phyloP scores from a whole-genome alignment of 2,797 vertebrate genomes.

The Eremophila alpestris region DNA sequence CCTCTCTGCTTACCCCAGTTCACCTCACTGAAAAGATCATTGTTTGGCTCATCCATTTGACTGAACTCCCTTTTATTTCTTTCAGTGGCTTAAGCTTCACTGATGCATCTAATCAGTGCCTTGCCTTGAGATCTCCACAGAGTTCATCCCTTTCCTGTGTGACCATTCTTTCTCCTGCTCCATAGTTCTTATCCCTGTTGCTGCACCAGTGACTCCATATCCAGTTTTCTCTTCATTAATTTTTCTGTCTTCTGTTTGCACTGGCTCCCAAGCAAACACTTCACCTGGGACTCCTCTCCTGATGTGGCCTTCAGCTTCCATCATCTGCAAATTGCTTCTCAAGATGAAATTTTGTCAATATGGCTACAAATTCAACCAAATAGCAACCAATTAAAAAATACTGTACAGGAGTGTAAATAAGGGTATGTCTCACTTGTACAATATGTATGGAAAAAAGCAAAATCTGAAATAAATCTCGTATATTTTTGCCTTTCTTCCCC shows the following conservation, averaged over 20 bases:
- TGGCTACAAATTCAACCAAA: background rate
- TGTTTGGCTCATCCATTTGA: constrained; percentile 14
- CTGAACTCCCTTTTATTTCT: background rate
- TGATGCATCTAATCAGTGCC: constrained; percentile 12
- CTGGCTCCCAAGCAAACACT: background rate
- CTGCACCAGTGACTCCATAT: background rate
- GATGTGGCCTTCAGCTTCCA: background rate
- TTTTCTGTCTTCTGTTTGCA: background rate
- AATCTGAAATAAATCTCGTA: background rate
- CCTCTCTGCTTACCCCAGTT: background rate
- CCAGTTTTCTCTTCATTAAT: background rate
- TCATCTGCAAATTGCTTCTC: background rate
- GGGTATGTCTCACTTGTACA: background rate
- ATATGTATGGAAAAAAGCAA: background rate
- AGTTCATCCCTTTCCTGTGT: background rate
- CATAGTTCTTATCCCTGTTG: background rate
- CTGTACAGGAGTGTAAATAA: background rate
- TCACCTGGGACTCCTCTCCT: background rate
- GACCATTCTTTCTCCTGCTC: background rate
- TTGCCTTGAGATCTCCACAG: constrained; percentile 18
- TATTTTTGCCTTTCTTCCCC: background rate
- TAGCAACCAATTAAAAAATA: background rate
- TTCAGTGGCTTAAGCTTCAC: background rate
- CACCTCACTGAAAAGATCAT: background rate
- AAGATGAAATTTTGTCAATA: background rate